These are phyloP conservation scores for Hippoglossus hippoglossus DNA, from an alignment of 2,797 vertebrate genomes.

Conservation along the genomic window DNA sequence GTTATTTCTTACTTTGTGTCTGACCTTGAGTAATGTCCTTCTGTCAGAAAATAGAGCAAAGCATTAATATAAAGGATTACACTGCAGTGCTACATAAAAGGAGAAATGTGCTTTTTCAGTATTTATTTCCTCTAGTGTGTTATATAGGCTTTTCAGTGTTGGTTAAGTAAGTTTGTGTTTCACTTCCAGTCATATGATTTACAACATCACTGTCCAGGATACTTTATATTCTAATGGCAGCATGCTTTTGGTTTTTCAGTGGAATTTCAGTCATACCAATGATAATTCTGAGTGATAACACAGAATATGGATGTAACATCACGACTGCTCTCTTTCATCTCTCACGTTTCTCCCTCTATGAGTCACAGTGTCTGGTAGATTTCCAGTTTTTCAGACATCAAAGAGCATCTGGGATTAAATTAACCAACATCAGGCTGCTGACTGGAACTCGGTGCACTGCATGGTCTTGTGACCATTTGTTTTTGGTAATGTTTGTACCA, in stretches of 20 bases:
- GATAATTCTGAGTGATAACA: not conserved
- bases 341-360: not conserved
- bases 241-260: not conserved
- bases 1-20: not conserved
- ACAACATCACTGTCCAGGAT: not conserved
- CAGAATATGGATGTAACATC: not conserved
- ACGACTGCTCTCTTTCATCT: not conserved
- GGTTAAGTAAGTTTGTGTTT: not conserved
- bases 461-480: not conserved
- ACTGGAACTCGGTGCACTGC: not conserved
- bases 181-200: not conserved
- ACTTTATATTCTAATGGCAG: not conserved
- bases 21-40: too few species aligned
- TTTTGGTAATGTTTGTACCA: not conserved
- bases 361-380: constrained; percentile 2
- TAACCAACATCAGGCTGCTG: not conserved
- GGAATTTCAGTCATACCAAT: not conserved
- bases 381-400: constrained; percentile 32
- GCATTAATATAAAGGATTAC: too few species aligned
- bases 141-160: too few species aligned
- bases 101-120: too few species aligned
- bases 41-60: not conserved
- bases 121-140: too few species aligned
- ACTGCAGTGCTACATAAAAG: too few species aligned
- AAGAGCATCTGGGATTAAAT: constrained; percentile 35